Base-by-base conservation (phyloP, 53 echinoderm and acorn worm species). In the Antedon mediterranea region DNA sequence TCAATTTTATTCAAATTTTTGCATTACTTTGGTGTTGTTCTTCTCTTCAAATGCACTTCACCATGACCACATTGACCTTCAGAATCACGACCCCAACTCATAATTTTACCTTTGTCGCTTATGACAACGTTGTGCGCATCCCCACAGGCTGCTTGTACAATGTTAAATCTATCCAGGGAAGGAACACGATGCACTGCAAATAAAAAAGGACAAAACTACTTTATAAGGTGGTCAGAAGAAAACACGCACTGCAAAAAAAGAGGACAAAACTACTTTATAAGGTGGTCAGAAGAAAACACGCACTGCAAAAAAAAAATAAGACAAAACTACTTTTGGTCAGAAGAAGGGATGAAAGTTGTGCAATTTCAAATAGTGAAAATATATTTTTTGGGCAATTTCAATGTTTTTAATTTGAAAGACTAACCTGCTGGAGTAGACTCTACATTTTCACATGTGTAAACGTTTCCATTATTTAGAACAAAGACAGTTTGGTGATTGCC, bases 81-180 rank as follows among this genome's bases (percentile, higher is more conserved):
- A 76, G 82, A 79, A 79, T 97, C 88, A 27, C 84, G 87, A 13
- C 97, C 97, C 97, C 97, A 97, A 43, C 88, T 87, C 15, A 92
- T 74, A 4, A 91, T 70, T 33, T 85, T 87, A 34, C 89, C 97
- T 32, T 88, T 85, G 31, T 91, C 87, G 0, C 89, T 86, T 0
- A 90, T 84, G 0, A 85, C 97, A 11, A 98, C 70, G 30, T 78
- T 97, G 79, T 92, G 92, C 9, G 78, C 81, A 76, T 84, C 79
- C 0, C 97, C 92, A 43, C 97, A 97, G 28, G 86, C 80, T 29
- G 89, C 92, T 4, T 88, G 89, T 32, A 33, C 76, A 70, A 97
- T 84, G n/a, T 76, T 72, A 9, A 78, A 76, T 0, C 88, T 97
- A 43, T 97, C 92, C 31, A 89, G 72, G 9, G 89, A 89, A 76